Conservation (phyloP, 2,113 vertebrate genomes). For the Ochotona curzoniae region DNA sequence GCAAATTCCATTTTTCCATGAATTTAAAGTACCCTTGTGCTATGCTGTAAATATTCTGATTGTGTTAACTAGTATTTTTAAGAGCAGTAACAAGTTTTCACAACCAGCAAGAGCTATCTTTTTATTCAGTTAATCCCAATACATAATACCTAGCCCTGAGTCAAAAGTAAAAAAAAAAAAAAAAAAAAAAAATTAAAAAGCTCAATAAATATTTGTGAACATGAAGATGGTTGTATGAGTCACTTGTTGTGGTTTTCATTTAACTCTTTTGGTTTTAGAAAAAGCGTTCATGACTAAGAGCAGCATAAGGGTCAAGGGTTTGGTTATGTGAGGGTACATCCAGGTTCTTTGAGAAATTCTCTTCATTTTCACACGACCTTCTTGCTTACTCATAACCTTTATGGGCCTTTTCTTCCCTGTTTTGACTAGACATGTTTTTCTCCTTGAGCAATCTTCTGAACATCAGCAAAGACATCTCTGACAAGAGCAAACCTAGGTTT, state of each 20-base stretch:
- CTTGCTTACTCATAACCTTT: conserved; percentile 58
- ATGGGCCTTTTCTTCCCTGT: conserved; percentile 22
- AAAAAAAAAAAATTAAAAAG: conserved; percentile 26
- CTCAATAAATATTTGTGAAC: conserved; percentile 56
- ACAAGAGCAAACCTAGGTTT: conserved; percentile 24
- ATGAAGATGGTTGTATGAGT: neutral
- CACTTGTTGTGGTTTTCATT: conserved; percentile 49
- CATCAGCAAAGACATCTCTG: conserved; percentile 39
- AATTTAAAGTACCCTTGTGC: too few species aligned
- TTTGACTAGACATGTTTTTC: conserved; percentile 61
- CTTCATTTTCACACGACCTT: neutral
- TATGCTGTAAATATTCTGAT: neutral
- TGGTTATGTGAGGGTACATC: neutral
- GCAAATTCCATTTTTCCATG: too few species aligned
- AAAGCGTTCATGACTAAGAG: conserved; percentile 47
- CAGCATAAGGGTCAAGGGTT: neutral
- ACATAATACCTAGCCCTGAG: neutral
- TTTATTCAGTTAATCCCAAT: neutral
- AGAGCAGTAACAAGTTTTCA: conserved; percentile 9
- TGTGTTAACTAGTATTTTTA: neutral
- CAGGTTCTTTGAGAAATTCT: conserved; percentile 42
- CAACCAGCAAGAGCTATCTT: neutral
- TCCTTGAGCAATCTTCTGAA: conserved; percentile 54
- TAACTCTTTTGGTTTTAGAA: conserved; percentile 43
- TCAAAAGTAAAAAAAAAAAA: conserved; percentile 24